A percentile compares a stretch with the other conserved stretches of the same genome.
phyloP scores from a whole-genome alignment of 2,888 invertebrate species.

The Drosophila multiciliata region DNA sequence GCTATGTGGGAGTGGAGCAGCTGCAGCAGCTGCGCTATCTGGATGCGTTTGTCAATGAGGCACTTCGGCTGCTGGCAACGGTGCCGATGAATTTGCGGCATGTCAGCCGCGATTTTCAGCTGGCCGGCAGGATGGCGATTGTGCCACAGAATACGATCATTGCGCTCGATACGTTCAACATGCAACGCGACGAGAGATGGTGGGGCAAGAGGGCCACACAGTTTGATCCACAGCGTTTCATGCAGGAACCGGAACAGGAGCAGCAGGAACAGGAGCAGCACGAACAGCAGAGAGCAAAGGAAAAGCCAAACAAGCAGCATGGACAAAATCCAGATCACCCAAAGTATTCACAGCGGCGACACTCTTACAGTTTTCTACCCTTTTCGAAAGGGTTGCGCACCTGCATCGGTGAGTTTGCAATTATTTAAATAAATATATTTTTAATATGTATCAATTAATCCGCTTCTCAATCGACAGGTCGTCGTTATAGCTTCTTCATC shows the following conservation, averaged over 20 bases:
- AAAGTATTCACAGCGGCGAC: conserved; percentile 53
- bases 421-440: not conserved
- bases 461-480: conserved; percentile 59
- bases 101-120: conserved; percentile 80
- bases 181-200: conserved; percentile 81
- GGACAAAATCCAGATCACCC: conserved; percentile 10
- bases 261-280: conserved; percentile 13
- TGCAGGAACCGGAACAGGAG: conserved; percentile 30
- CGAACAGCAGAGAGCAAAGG: not conserved
- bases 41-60: conserved; percentile 83
- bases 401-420: conserved; percentile 76
- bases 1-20: conserved; percentile 72
- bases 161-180: conserved; percentile 81
- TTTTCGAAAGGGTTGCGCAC: conserved; percentile 83
- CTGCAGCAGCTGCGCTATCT: conserved; percentile 81
- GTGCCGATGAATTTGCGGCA: conserved; percentile 83
- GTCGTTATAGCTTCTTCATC: conserved; percentile 82
- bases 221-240: conserved; percentile 82
- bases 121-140: conserved; percentile 56
- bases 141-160: conserved; percentile 82
- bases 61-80: conserved; percentile 82
- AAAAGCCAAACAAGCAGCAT: not conserved
- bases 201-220: conserved; percentile 82
- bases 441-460: not conserved
- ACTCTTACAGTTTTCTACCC: conserved; percentile 82